phyloP scores from a whole-genome alignment of 2,888 invertebrate genomes.

The Augiades crinisus region DNA sequence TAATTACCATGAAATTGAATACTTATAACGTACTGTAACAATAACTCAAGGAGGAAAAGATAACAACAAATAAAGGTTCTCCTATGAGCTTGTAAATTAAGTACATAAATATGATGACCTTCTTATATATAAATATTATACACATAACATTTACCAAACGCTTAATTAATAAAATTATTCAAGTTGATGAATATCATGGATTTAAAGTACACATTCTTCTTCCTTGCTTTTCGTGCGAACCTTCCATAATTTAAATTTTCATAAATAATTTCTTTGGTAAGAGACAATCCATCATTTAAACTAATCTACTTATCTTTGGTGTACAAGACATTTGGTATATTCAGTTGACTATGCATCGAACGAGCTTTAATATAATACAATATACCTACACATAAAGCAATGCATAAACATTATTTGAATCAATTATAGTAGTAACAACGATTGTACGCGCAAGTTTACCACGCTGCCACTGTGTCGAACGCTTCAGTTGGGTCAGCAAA shows the following conservation, averaged over 20 bases:
- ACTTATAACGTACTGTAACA: too few relatives aligned
- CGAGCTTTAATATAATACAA: background rate
- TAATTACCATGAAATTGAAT: too few relatives aligned
- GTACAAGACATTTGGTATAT: background rate
- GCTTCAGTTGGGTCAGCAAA: too few relatives aligned
- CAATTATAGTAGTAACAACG: background rate
- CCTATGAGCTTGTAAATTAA: too few relatives aligned
- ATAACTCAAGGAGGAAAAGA: too few relatives aligned
- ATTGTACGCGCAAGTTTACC: background rate
- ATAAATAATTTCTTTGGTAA: background rate
- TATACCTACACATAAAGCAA: background rate
- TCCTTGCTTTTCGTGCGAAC: background rate
- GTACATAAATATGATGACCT: too few relatives aligned
- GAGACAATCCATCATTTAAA: background rate
- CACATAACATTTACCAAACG: too few relatives aligned
- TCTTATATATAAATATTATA: too few relatives aligned
- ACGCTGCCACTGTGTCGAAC: background rate
- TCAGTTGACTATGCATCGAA: background rate
- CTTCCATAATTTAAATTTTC: background rate
- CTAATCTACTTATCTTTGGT: constrained; percentile 4
- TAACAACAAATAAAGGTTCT: too few relatives aligned
- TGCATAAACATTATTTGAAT: background rate
- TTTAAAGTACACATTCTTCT: background rate
- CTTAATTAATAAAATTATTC: too few relatives aligned
- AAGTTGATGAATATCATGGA: background rate